Evolutionary conservation across 1,140 invertebrate species (phyloP), one percentile per base, ranked within the genome.

Genomic region (Dendrolimus punctatus): DNA sequence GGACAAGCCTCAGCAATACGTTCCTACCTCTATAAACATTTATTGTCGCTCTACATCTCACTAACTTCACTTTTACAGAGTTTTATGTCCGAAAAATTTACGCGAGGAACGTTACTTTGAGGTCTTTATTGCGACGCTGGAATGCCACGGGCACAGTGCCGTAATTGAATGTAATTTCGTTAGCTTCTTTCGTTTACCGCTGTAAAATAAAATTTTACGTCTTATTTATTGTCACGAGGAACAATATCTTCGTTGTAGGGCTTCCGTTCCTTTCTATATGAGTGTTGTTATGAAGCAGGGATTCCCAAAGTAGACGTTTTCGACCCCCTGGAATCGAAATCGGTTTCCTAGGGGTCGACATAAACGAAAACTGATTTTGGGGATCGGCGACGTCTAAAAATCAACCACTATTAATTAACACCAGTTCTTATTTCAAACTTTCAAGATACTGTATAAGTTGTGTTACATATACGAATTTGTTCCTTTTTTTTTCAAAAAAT

Each of bases 71-170:
- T 86, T 86, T 84, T 86, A 78, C 73, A 76, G 64, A 80, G 78
- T 84, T 86, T 86, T 86, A 86, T 68, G 83, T 86, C 76, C 75
- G 75, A 86, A 86, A 85, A 84, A 86, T 84, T 80, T 84, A 86
- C 83, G 83, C 78, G 68, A 62, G 54, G 64, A 73, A 77, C 76
- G 74, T 74, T 72, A 68, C 65, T 72, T 53, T 73, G 68, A 57
- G 63, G 70, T 67, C 73, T 84, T 86, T 86, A 86, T 86, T 80
- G 79, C 82, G 46, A 60, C 55, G 53, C 62, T 58, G 67, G 80
- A 80, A 85, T 85, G 79, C 64, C 73, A 69, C 76, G 68, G 76
- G 66, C 73, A 62, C 58, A 67, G 64, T 71, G 63, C 58, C 66
- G 69, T 82, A 84, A 85, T 85, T 85, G 82, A 84, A 85, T 84